Evolutionary conservation across 2,113 vertebrate genomes (phyloP).

Genomic region (Aegithalos caudatus): DNA sequence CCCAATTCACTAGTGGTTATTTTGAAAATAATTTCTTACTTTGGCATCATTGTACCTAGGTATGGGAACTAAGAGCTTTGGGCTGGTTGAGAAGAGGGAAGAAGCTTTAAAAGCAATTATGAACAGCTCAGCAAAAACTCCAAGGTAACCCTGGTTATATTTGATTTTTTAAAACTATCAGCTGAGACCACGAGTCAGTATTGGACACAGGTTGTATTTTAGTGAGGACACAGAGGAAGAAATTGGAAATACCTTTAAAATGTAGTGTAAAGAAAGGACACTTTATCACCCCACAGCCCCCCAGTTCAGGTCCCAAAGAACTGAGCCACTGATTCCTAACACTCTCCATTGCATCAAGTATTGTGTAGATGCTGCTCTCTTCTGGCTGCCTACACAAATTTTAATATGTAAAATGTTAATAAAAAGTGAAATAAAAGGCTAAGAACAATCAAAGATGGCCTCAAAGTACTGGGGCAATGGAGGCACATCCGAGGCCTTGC

Average conservation of each 20-base stretch:
- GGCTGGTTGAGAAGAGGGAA: neutral
- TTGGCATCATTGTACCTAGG: neutral
- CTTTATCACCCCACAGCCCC: neutral
- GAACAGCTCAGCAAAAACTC: neutral
- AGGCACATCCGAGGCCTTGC: neutral
- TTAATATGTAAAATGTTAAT: constrained; percentile 65
- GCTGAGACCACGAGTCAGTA: neutral
- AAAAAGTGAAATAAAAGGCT: constrained; percentile 41
- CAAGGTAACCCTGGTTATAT: neutral
- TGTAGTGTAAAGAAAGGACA: neutral
- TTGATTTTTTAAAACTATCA: neutral
- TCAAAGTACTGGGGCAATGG: neutral
- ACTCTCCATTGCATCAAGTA: constrained; percentile 23
- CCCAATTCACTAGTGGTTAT: neutral
- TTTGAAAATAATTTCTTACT: neutral
- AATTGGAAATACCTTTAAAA: neutral
- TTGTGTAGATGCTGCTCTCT: constrained; percentile 74
- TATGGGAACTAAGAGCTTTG: neutral
- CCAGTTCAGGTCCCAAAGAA: constrained; percentile 13
- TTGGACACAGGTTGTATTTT: neutral
- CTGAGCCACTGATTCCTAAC: constrained; percentile 26
- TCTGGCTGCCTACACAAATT: constrained; percentile 69
- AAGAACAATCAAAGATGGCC: constrained; percentile 1
- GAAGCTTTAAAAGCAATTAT: neutral
- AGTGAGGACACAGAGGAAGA: neutral